phyloP scores from a whole-genome alignment of 2,797 vertebrate genomes.

The Cossypha caffra region DNA sequence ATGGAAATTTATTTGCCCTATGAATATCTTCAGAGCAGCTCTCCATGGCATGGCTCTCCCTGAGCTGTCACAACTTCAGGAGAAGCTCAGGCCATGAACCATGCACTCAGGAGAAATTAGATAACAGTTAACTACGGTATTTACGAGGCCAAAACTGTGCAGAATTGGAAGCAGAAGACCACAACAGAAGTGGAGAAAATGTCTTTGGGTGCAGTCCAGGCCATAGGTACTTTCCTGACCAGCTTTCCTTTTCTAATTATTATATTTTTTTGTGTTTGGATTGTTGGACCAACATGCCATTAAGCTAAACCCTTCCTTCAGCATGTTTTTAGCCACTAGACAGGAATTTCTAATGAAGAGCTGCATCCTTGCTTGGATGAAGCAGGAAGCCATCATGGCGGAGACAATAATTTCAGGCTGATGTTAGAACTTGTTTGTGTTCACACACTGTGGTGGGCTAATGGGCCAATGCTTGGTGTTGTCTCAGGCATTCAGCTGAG shows the following conservation, averaged over 20 bases:
- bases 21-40: not conserved
- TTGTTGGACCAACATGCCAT: not conserved
- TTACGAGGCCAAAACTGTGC: not conserved
- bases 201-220: not conserved
- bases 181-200: not conserved
- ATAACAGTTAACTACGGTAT: not conserved
- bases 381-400: not conserved
- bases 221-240: not conserved
- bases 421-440: not conserved
- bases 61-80: not conserved
- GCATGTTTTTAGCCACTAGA: not conserved
- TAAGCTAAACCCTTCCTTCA: not conserved
- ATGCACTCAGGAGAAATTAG: not conserved
- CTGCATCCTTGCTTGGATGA: not conserved
- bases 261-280: not conserved
- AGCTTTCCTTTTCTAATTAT: not conserved
- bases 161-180: not conserved
- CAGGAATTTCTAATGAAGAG: not conserved
- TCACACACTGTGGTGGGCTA: not conserved
- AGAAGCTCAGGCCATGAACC: not conserved
- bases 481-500: not conserved
- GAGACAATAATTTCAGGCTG: not conserved
- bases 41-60: not conserved
- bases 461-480: rapidly evolving
- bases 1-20: not conserved